These are phyloP conservation scores for Gordius sp. DNA, from an alignment of 2,888 invertebrate genomes.

Conservation along the genomic window DNA sequence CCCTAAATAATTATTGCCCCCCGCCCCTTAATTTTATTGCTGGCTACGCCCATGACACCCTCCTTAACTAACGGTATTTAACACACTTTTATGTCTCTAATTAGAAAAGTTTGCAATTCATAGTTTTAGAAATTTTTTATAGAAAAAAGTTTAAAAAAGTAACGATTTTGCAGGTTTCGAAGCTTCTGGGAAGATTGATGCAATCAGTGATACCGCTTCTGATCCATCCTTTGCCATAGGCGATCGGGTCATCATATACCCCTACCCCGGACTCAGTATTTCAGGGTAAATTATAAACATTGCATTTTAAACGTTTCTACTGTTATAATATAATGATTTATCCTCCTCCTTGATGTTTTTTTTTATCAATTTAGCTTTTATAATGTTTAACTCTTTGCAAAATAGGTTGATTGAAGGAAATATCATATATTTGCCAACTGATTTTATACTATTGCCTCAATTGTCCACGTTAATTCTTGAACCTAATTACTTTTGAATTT, in stretches of 20 bases:
- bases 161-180: conserved; percentile 30
- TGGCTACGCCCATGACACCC: too few relatives aligned
- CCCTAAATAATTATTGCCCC: too few relatives aligned
- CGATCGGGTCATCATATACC: conserved; percentile 31
- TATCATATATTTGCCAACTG: neutral
- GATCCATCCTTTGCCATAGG: conserved; percentile 27
- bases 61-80: too few relatives aligned
- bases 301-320: neutral
- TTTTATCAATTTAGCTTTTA: too few relatives aligned
- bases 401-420: neutral
- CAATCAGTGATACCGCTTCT: conserved; percentile 27
- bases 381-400: neutral
- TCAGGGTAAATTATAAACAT: conserved; percentile 16
- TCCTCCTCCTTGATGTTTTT: too few relatives aligned
- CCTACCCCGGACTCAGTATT: conserved; percentile 22
- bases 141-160: too few relatives aligned
- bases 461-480: too few relatives aligned
- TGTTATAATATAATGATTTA: neutral
- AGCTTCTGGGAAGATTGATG: conserved; percentile 30
- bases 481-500: too few relatives aligned
- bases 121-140: too few relatives aligned
- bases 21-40: too few relatives aligned
- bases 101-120: too few relatives aligned
- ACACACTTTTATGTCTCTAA: too few relatives aligned
- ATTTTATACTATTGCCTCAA: neutral